Conservation (phyloP, 1,140 invertebrate genomes). For the Eumeta japonica region DNA sequence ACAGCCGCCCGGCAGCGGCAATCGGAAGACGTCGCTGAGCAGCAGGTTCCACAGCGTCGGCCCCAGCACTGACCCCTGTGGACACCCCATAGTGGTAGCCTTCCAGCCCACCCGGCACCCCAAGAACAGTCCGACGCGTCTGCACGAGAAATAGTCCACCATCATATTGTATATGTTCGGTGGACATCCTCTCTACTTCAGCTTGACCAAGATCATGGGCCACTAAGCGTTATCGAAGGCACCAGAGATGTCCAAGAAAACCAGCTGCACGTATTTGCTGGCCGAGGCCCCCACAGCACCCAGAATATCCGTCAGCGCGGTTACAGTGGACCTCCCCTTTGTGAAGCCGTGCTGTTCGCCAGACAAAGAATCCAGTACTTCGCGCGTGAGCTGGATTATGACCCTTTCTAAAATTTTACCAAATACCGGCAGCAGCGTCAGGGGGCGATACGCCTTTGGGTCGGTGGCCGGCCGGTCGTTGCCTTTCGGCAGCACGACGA, state of each 20-base stretch:
- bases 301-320: too few species aligned
- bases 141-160: too few species aligned
- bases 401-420: slow-evolving; percentile 41
- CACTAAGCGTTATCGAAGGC: too few species aligned
- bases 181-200: slow-evolving; percentile 11
- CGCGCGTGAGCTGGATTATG: slow-evolving; percentile 15
- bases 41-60: too few species aligned
- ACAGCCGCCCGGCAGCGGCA: slow-evolving; percentile 14
- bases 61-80: too few species aligned
- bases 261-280: slow-evolving; percentile 14
- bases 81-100: slow-evolving; percentile 35
- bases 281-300: slow-evolving; percentile 13
- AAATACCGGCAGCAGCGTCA: slow-evolving; percentile 44
- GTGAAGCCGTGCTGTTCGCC: slow-evolving; percentile 28
- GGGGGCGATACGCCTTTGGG: slow-evolving; percentile 32
- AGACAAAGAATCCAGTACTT: slow-evolving; percentile 10
- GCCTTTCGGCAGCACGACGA: slow-evolving; percentile 30
- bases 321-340: too few species aligned
- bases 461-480: slow-evolving; percentile 22
- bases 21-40: too few species aligned
- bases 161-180: too few species aligned
- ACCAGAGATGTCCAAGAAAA: slow-evolving; percentile 38
- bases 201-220: too few species aligned
- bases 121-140: slow-evolving; percentile 12
- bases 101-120: slow-evolving; percentile 7